A percentile compares a stretch with the other conserved stretches of the same genome.
phyloP scores from a whole-genome alignment of 1,140 invertebrate genomes.

The Diachasmimorpha longicaudata region DNA sequence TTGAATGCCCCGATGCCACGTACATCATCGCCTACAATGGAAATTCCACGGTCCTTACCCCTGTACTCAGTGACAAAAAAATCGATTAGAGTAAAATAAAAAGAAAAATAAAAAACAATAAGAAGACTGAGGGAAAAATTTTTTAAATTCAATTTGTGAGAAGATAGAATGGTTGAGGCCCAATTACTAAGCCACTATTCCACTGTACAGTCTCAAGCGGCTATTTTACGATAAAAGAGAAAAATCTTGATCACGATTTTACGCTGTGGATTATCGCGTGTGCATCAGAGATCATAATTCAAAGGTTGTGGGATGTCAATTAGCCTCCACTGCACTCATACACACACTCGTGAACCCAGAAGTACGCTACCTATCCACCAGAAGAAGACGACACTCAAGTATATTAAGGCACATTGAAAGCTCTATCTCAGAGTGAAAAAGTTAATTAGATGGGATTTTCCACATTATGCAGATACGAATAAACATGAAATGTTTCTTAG shows the following conservation, averaged over 20 bases:
- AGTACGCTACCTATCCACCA: not conserved
- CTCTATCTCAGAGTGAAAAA: not conserved
- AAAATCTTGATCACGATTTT: slow-evolving; percentile 36
- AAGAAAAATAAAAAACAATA: not conserved
- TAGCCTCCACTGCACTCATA: slow-evolving; percentile 18
- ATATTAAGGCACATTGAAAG: not conserved
- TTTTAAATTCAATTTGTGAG: not conserved
- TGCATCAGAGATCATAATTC: slow-evolving; percentile 35
- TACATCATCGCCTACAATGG: slow-evolving; percentile 28
- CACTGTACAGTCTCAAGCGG: not conserved
- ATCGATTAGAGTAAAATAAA: not conserved
- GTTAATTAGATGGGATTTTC: not conserved
- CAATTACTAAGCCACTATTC: not conserved
- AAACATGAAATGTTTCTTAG: not conserved
- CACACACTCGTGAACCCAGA: not conserved
- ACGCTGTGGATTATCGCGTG: slow-evolving; percentile 26
- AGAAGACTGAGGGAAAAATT: not conserved
- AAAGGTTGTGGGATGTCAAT: slow-evolving; percentile 31
- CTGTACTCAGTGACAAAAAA: not conserved
- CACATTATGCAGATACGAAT: not conserved
- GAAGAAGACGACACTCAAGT: not conserved
- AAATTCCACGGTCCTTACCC: slow-evolving; percentile 8
- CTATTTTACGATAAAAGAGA: slow-evolving; percentile 2
- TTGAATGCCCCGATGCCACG: slow-evolving; percentile 16
- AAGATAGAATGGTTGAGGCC: not conserved